Evolutionary conservation across 2,888 invertebrate genomes (phyloP).

Genomic region (Drosophila bunnanda): DNA sequence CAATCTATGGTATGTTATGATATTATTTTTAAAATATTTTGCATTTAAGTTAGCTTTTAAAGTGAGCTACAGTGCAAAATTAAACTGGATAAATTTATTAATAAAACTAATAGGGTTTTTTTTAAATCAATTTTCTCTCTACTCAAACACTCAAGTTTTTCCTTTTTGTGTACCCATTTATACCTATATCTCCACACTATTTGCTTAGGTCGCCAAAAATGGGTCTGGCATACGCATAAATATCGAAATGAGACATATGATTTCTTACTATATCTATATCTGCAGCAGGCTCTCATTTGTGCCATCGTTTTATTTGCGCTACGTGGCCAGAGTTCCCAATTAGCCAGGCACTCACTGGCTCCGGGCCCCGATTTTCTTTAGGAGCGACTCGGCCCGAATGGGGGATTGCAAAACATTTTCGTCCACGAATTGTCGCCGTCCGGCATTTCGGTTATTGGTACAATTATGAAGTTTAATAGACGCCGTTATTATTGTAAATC

Average conservation of each 20-base stretch:
- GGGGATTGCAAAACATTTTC: conserved; percentile 67
- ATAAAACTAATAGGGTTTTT: no score
- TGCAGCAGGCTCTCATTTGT: conserved; percentile 62
- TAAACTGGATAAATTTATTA: no score
- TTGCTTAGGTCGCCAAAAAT: conserved; percentile 81
- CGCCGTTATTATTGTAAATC: conserved; percentile 81
- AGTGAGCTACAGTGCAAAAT: no score
- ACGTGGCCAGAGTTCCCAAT: conserved; percentile 65
- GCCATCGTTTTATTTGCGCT: conserved; percentile 74
- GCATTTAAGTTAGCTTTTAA: no score
- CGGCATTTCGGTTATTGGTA: conserved; percentile 72
- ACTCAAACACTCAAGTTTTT: not conserved
- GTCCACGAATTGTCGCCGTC: conserved; percentile 58
- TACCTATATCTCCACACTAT: conserved; percentile 59
- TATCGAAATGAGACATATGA: conserved; percentile 77
- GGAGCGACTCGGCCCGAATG: conserved; percentile 27
- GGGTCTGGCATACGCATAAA: conserved; percentile 77
- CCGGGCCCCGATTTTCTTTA: conserved; percentile 31
- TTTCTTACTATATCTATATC: conserved; percentile 66
- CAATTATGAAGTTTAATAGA: conserved; percentile 80
- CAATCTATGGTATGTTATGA: no score
- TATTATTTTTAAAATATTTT: no score
- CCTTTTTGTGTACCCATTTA: not conserved
- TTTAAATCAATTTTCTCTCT: not conserved
- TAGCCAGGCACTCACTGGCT: conserved; percentile 30